phyloP scores from a whole-genome alignment of 2,888 invertebrate genomes.

The Crioceris asparagi region DNA sequence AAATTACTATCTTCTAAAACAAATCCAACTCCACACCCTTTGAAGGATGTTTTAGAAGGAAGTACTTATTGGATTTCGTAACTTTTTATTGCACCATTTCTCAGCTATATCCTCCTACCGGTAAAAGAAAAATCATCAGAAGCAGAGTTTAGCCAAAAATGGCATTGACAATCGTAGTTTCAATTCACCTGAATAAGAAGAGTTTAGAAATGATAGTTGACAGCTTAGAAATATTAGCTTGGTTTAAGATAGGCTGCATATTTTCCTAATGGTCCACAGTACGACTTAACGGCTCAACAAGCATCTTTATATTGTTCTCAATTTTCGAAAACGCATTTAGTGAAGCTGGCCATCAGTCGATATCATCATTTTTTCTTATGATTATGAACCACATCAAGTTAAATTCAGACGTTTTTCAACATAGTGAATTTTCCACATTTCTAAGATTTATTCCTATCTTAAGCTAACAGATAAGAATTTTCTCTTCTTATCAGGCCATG shows the following conservation, averaged over 20 bases:
- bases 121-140: neutral
- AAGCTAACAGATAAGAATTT: neutral
- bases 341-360: too few relatives aligned
- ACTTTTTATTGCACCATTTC: neutral
- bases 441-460: too few relatives aligned
- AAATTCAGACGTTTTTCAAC: too few relatives aligned
- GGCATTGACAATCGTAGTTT: too few relatives aligned
- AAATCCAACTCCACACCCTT: too few relatives aligned
- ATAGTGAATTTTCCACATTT: too few relatives aligned
- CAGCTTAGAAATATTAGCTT: neutral
- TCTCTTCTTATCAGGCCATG: conserved; percentile 17
- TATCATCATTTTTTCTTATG: too few relatives aligned
- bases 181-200: too few relatives aligned
- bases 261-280: too few relatives aligned
- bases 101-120: neutral
- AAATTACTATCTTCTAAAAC: too few relatives aligned
- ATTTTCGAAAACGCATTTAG: too few relatives aligned
- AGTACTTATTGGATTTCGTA: neutral
- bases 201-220: neutral
- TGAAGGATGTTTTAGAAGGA: neutral
- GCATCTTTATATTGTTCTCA: conserved; percentile 4
- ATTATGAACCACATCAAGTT: too few relatives aligned
- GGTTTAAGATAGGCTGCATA: neutral
- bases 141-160: neutral
- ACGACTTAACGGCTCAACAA: neutral